Percentiles rank a stretch among this genome's conserved stretches.
Evolutionary conservation across 2,797 vertebrate genomes (phyloP).

Genomic region (Muraenolepis orangiensis): DNA sequence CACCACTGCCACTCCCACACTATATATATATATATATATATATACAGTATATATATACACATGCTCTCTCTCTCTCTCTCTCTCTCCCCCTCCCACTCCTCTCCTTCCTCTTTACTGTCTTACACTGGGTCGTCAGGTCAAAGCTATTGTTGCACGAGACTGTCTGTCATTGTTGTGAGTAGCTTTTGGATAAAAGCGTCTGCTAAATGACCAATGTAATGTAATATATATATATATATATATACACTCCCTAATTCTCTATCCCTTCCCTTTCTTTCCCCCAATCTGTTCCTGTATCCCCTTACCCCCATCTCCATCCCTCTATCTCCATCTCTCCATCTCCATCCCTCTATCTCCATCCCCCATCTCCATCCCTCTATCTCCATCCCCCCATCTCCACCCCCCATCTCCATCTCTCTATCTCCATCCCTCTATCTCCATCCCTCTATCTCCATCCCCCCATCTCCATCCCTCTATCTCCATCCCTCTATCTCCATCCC

Average conservation of each 20-base stretch:
- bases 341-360: constrained; percentile 22
- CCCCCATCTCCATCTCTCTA: neutral
- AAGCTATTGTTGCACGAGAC: constrained; percentile 12
- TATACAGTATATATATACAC: too few species aligned
- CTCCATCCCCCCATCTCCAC: too few species aligned
- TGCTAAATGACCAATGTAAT: too few species aligned
- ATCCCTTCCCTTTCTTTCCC: too few species aligned
- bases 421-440: constrained; percentile 1
- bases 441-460: constrained; percentile 20
- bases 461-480: neutral
- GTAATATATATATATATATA: too few species aligned
- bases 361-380: neutral
- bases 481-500: constrained; percentile 23
- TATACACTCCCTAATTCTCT: too few species aligned
- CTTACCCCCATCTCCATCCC: neutral
- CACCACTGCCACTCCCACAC: too few species aligned
- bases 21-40: too few species aligned
- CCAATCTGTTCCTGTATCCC: neutral
- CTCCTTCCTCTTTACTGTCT: neutral
- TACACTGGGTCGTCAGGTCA: constrained; percentile 14
- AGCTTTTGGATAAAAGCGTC: too few species aligned
- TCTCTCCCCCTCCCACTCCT: constrained; percentile 5
- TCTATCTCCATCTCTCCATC: neutral
- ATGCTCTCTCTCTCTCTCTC: too few species aligned
- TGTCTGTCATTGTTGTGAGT: too few species aligned